Evolutionary conservation across 1,140 invertebrate genomes (phyloP), one percentile per base, ranked within the genome.

Genomic region (Pachyrhynchus sulphureomaculatus): DNA sequence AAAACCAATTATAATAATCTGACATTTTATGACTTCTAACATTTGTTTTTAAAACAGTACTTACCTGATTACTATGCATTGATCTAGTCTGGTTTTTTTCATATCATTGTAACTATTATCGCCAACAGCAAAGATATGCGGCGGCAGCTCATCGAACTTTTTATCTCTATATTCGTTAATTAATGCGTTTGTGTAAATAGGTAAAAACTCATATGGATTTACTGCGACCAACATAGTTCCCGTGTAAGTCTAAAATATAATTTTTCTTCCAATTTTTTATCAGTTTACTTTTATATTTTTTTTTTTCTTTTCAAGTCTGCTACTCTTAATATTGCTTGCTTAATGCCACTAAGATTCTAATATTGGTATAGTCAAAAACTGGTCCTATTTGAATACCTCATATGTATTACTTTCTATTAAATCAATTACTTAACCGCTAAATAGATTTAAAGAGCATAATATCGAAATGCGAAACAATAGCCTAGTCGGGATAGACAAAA

Each of bases 81-180:
- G 94, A 78, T 95, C 88, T 70, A 87, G 84, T 61, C 79, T 77
- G 45, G 88, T 86, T 10, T 87, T 78, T 72, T 85, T 84, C 84
- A 96, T 88, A 72, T 90, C 88, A 61, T 82, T 83, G 71, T 92
- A 96, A 42, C 90, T 88, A 75, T 89, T 92, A 77, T 95, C 93
- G 18, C 92, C 93, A 64, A 96, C 91, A 21, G 94, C 92, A 79
- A 95, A 97, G 61, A 97, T 95, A 72, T 97, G 94, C 0, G 94
- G 93, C 0, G 92, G 90, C 26, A 93, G 80, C 71, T 96, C 92
- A 21, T 89, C 87, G 53, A 96, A 87, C 70, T 89, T 89, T 70
- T 84, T 86, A 56, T 89, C 85, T 70, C 86, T 83, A 76, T 96
- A 97, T 55, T 87, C 76, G 67, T 88, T 84, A 42, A 96, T 93